Conservation (phyloP, 1,140 invertebrate species). For the Papilio helenus region DNA sequence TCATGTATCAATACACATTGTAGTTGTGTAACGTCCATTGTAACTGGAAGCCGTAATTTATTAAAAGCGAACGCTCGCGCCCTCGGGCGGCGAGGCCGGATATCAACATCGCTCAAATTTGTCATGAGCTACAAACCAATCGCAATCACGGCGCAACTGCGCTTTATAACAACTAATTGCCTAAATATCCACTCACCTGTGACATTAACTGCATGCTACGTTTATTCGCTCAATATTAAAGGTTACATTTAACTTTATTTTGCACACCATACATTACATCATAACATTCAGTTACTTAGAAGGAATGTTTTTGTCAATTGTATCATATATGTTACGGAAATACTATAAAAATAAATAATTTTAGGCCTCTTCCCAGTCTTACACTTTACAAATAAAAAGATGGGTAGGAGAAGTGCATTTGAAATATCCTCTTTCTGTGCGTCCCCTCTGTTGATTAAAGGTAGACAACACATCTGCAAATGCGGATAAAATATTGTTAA, state of each 20-base stretch:
- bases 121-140: slow-evolving; percentile 36
- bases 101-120: slow-evolving; percentile 37
- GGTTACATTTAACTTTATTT: background rate
- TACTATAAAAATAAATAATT: too few species aligned
- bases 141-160: slow-evolving; percentile 18
- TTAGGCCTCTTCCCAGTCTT: too few species aligned
- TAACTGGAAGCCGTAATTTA: slow-evolving; percentile 41
- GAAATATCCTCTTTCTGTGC: too few species aligned
- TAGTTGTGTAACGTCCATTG: slow-evolving; percentile 19
- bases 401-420: too few species aligned
- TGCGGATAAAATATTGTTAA: background rate
- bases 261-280: background rate
- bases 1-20: background rate
- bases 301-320: background rate
- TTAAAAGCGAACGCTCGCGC: slow-evolving; percentile 26
- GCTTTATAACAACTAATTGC: slow-evolving; percentile 26
- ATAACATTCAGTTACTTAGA: background rate
- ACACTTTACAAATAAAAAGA: too few species aligned
- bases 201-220: slow-evolving; percentile 7
- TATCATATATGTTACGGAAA: background rate
- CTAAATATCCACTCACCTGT: slow-evolving; percentile 19
- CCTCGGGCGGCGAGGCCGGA: slow-evolving; percentile 39
- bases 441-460: too few species aligned
- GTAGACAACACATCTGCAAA: too few species aligned
- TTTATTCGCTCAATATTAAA: background rate